Base-by-base conservation (phyloP, 2,113 vertebrate species). In the Eclectus roratus region DNA sequence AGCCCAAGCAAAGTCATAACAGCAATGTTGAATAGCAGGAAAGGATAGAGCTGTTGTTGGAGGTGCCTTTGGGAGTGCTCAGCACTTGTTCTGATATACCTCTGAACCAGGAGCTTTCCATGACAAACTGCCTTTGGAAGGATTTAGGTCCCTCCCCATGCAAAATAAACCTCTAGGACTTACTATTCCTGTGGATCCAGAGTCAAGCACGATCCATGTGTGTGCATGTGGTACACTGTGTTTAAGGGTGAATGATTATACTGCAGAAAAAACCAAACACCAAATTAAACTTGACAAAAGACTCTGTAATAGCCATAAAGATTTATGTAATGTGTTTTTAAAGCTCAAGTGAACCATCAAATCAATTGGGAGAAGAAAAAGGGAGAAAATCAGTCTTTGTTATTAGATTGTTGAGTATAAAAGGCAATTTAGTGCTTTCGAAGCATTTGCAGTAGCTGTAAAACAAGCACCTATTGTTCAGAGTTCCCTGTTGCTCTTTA, bases 401-500 rank as follows among this genome's bases (percentile, higher is more conserved):
- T 97, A 88, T 94, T 92, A 94, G 91, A 91, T 83, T 95, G 82
- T 94, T 97, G 92, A 92, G 73, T 94, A 96, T 94, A 97, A 95
- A 97, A 97, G 96, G 92, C 93, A 97, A 94, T 96, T 96, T 85
- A 96, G 89, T 81, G 91, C 94, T 95, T 96, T 95, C 29, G 66
- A 96, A 94, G 95, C 93, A 81, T 94, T 97, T 92, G 93, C 93
- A 89, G 88, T 88, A 86, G 91, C 94, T 89, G 90, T 93, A 85
- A 95, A 96, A 97, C 96, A 97, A 96, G 93, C 83, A 68, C 58
- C 90, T 83, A 79, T 95, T 97, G 95, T 97, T 97, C 91, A 76
- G 63, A 89, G 76, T 88, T 89, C 84, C 89, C 77, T 63, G 79
- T 89, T 93, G 70, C 81, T 95, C 77, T 77, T 70, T 86, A 82